A percentile compares a stretch with the other conserved stretches of the same genome.
phyloP scores from a whole-genome alignment of 2,888 invertebrate genomes.

The Synergus umbraculus region DNA sequence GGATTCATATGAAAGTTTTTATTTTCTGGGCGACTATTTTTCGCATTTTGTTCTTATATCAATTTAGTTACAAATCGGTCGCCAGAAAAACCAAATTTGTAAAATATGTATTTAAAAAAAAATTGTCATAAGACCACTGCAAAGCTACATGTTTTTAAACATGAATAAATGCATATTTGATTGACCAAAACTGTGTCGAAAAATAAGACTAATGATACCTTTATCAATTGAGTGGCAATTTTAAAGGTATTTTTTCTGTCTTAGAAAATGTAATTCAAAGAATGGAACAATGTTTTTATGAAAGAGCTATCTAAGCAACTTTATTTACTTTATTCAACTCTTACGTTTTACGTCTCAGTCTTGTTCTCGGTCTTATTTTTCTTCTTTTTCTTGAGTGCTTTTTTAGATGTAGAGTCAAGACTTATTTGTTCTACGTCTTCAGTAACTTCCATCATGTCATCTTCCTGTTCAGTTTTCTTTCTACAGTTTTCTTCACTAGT shows the following conservation, averaged over 20 bases:
- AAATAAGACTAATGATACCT: neutral
- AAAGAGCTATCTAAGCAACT: neutral
- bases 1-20: neutral
- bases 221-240: neutral
- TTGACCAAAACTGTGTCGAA: neutral
- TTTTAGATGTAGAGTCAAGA: slow-evolving; percentile 12
- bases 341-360: neutral
- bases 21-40: neutral
- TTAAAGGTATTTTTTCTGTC: too few species aligned
- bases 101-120: neutral
- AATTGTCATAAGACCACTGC: neutral
- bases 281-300: neutral
- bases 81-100: neutral
- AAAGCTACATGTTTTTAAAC: too few species aligned
- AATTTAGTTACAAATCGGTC: neutral
- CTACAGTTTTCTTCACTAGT: slow-evolving; percentile 18
- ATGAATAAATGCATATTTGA: slow-evolving; percentile 8
- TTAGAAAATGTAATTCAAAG: neutral
- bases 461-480: slow-evolving; percentile 42
- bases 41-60: neutral
- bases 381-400: slow-evolving; percentile 27
- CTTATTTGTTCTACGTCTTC: slow-evolving; percentile 56
- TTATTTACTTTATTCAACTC: slow-evolving; percentile 4
- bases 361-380: neutral
- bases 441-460: slow-evolving; percentile 67